A percentile compares a stretch with the other conserved stretches of the same genome.
These are phyloP conservation scores for Silurus lanzhouensis DNA, from an alignment of 2,797 vertebrate genomes.

Conservation along the genomic window DNA sequence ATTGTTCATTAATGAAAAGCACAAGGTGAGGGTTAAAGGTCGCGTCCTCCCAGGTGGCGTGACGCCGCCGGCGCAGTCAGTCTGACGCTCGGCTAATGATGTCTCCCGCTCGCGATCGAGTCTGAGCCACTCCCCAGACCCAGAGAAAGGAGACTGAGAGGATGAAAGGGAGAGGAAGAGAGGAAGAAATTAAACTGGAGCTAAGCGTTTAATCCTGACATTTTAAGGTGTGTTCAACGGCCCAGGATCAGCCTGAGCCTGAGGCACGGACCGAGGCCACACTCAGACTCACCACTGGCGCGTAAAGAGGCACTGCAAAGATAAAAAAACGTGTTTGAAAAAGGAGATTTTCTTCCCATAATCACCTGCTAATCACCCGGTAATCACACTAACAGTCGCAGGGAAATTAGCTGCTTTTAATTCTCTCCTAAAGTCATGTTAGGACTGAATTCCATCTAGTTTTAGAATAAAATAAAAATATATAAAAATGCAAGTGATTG, in stretches of 20 bases:
- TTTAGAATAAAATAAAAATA: neutral
- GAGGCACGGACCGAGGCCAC: constrained; percentile 28
- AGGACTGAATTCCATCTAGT: neutral
- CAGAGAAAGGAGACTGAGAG: constrained; percentile 8
- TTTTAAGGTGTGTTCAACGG: constrained; percentile 28
- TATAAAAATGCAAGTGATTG: neutral
- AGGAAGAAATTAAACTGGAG: constrained; percentile 26
- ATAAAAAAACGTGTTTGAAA: neutral
- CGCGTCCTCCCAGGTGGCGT: constrained; percentile 54
- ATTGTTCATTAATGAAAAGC: constrained; percentile 56
- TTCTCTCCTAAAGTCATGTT: neutral
- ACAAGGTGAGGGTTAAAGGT: constrained; percentile 51
- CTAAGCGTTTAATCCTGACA: constrained; percentile 39
- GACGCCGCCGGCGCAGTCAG: constrained; percentile 53
- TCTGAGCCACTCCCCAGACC: constrained; percentile 28
- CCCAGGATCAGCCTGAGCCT: constrained; percentile 35
- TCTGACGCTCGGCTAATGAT: constrained; percentile 55
- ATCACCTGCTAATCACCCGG: neutral
- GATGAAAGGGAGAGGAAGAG: constrained; percentile 27
- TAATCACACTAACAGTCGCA: neutral
- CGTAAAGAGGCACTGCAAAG: constrained; percentile 19
- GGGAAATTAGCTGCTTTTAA: neutral
- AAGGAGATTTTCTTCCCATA: constrained; percentile 10
- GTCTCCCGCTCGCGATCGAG: constrained; percentile 32
- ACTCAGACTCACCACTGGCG: constrained; percentile 20